phyloP scores from a whole-genome alignment of 2,113 vertebrate genomes.

The Apodemus speciosus region DNA sequence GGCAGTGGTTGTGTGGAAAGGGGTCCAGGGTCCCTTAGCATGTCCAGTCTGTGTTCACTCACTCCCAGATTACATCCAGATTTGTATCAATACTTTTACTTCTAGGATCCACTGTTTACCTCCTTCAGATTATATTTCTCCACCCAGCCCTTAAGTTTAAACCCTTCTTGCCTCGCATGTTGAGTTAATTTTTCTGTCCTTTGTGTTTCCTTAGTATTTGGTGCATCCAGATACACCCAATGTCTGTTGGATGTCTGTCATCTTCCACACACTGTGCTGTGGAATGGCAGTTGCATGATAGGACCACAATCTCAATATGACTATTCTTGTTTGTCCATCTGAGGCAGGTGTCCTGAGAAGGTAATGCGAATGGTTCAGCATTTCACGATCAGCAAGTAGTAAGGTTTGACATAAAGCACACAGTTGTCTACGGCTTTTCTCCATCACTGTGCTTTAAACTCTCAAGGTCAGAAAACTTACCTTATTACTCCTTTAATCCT shows the following conservation, averaged over 20 bases:
- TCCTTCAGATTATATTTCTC: neutral
- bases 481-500: neutral
- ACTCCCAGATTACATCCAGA: neutral
- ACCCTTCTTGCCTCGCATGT: neutral
- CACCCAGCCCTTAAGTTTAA: neutral
- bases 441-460: neutral
- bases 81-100: conserved; percentile 3
- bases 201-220: conserved; percentile 11
- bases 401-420: conserved; percentile 12
- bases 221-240: neutral
- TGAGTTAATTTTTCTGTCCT: neutral
- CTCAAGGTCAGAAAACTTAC: conserved; percentile 5
- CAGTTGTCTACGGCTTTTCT: conserved; percentile 19
- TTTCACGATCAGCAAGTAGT: neutral
- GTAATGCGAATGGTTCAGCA: neutral
- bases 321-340: neutral
- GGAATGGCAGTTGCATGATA: neutral
- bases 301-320: neutral
- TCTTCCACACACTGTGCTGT: neutral
- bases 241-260: neutral
- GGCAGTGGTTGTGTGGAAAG: neutral
- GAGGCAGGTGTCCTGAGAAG: neutral
- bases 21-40: neutral
- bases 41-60: neutral
- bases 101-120: neutral